Conservation (phyloP, 2,113 vertebrate species). For the Cyanoliseus patagonus region DNA sequence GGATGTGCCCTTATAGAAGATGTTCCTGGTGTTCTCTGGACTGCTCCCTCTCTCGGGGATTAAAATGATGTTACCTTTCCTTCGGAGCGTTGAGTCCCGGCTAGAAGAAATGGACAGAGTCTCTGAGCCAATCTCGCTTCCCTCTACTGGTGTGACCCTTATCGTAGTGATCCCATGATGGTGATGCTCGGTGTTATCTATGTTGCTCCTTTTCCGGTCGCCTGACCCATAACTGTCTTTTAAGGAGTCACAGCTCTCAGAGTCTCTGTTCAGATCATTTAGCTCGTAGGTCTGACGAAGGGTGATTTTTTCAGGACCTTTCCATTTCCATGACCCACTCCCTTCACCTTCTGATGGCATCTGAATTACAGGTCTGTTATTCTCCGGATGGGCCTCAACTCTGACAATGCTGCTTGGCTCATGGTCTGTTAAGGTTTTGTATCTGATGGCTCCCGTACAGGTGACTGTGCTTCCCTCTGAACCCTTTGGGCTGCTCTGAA, state of each 20-base stretch:
- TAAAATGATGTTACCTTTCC: conserved; percentile 92
- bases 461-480: conserved; percentile 84
- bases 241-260: conserved; percentile 88
- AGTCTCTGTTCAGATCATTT: conserved; percentile 93
- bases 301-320: conserved; percentile 87
- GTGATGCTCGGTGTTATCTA: conserved; percentile 82
- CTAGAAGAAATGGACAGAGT: conserved; percentile 89
- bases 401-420: conserved; percentile 89
- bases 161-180: conserved; percentile 90
- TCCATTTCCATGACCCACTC: conserved; percentile 96
- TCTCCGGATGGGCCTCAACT: conserved; percentile 95
- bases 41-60: conserved; percentile 94
- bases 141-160: conserved; percentile 91
- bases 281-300: conserved; percentile 92
- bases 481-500: conserved; percentile 90
- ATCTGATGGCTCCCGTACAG: conserved; percentile 85
- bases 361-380: conserved; percentile 87
- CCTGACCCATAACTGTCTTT: conserved; percentile 85
- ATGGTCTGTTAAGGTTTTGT: conserved; percentile 85
- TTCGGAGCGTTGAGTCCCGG: conserved; percentile 89
- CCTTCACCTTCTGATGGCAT: conserved; percentile 88
- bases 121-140: conserved; percentile 84
- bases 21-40: conserved; percentile 91
- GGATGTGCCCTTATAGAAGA: conserved; percentile 99
- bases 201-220: conserved; percentile 87